Base-by-base conservation (phyloP, 2,888 invertebrate genomes). In the Phyllotreta cruciferae region DNA sequence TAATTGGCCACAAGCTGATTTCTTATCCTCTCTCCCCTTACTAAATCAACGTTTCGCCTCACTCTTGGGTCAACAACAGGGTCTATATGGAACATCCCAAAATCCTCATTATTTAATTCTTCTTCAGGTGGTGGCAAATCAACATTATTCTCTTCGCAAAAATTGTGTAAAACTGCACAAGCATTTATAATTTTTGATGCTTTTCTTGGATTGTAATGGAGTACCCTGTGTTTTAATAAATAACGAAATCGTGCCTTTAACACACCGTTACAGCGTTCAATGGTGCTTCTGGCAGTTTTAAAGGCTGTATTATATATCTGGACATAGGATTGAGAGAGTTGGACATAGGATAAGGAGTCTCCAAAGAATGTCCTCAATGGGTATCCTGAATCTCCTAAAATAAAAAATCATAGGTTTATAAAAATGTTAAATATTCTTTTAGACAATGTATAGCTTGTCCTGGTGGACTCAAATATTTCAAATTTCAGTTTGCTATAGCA, bases 91-190 rank as follows among this genome's bases (percentile, higher is more conserved):
- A 36, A n/a, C 50, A 50, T 50, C 50, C 35, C 50, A 50, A 50
- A 50, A 50, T 50, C 50, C 36, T 10, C 50, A 24, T 34, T 24
- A 50, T 50, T 3, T 6, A 35, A 24, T 36, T 50, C 50, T 34
- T 49, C 13, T 3, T 49, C 49, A 6, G 49, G 13, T 34, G 35
- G 49, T 49, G 47, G 47, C 34, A 49, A 35, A 14, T 49, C 49
- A 49, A 49, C 10, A 49, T 49, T 49, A 49, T 49, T 49, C 3
- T 35, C 49, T 10, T 35, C 6, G n/a, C 49, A 52, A n/a, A n/a
- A n/a, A n/a, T n/a, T n/a, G n/a, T n/a, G n/a, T n/a, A n/a, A 37
- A 52, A 52, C 11, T 36, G 52, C 52, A 52, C 52, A 52, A 52
- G 52, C 52, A 52, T 52, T 52, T 37, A 52, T 52, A 2, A 37